phyloP scores from a whole-genome alignment of 30 jellyfish, hydroid and myxozoan genomes.

The Aurelia sp. region DNA sequence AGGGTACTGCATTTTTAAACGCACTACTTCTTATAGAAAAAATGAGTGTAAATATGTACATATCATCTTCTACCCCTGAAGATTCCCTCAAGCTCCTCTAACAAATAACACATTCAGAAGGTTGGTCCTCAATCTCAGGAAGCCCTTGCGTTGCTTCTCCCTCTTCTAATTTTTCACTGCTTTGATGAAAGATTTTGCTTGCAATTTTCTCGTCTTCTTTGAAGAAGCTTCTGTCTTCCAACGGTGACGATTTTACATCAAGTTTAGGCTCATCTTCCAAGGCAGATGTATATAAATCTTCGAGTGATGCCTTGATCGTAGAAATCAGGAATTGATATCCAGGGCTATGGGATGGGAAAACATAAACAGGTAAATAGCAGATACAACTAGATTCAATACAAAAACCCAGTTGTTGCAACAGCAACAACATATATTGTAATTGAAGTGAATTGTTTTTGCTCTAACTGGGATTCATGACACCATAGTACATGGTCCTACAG shows the following conservation, averaged over 20 bases:
- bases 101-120: conserved; percentile 51
- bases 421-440: too few relatives aligned
- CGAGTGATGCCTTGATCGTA: conserved; percentile 67
- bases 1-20: too few relatives aligned
- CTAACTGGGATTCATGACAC: too few relatives aligned
- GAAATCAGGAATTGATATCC: conserved; percentile 71
- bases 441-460: too few relatives aligned
- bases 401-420: too few relatives aligned
- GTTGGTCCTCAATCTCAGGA: conserved; percentile 32
- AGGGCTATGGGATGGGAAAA: conserved; percentile 17
- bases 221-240: conserved; percentile 39
- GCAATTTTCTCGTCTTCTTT: conserved; percentile 32
- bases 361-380: too few relatives aligned
- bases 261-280: conserved; percentile 58
- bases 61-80: too few relatives aligned
- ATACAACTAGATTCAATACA: too few relatives aligned
- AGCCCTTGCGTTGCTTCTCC: conserved; percentile 18
- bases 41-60: too few relatives aligned
- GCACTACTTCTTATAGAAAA: too few relatives aligned
- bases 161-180: conserved; percentile 12
- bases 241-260: conserved; percentile 26
- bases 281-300: conserved; percentile 60
- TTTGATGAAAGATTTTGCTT: conserved; percentile 5
- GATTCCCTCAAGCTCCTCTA: not conserved
- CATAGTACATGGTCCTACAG: too few relatives aligned